A percentile compares a stretch with the other conserved stretches of the same genome.
phyloP scores from a whole-genome alignment of 2,888 invertebrate species.

The Chymomyza amoena region DNA sequence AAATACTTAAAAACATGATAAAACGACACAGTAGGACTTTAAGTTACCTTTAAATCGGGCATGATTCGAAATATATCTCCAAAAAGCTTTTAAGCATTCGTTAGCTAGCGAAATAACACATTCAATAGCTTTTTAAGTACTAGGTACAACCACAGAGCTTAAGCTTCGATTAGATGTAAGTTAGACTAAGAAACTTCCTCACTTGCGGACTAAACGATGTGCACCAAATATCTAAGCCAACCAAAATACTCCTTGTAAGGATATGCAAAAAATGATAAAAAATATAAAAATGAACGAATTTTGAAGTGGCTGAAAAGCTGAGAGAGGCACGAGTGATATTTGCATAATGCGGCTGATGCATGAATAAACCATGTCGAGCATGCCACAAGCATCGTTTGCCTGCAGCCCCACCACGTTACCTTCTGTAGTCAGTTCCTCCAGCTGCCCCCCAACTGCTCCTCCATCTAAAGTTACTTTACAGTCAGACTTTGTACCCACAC shows the following conservation, averaged over 20 bases:
- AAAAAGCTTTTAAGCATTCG: no score
- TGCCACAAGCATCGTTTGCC: slow-evolving; percentile 7
- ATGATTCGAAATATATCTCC: no score
- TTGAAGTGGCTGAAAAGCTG: slow-evolving; percentile 43
- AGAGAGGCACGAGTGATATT: slow-evolving; percentile 52
- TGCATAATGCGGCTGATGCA: slow-evolving; percentile 71
- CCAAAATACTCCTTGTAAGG: not conserved
- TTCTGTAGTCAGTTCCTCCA: not conserved
- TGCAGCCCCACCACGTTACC: not conserved
- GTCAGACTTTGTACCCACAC: not conserved
- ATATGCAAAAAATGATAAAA: not conserved
- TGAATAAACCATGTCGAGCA: slow-evolving; percentile 67
- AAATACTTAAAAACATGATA: no score
- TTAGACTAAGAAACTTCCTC: no score
- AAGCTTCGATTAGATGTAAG: no score
- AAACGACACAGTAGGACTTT: no score
- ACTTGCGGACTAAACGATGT: no score
- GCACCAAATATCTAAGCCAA: not conserved
- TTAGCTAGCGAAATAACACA: no score
- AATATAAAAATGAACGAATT: not conserved
- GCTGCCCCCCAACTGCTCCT: not conserved
- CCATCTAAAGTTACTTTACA: not conserved
- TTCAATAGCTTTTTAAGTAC: no score
- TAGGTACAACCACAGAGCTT: no score
- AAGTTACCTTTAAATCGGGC: no score